phyloP scores from a whole-genome alignment of 2,888 invertebrate species.

The Drosophila histrio region DNA sequence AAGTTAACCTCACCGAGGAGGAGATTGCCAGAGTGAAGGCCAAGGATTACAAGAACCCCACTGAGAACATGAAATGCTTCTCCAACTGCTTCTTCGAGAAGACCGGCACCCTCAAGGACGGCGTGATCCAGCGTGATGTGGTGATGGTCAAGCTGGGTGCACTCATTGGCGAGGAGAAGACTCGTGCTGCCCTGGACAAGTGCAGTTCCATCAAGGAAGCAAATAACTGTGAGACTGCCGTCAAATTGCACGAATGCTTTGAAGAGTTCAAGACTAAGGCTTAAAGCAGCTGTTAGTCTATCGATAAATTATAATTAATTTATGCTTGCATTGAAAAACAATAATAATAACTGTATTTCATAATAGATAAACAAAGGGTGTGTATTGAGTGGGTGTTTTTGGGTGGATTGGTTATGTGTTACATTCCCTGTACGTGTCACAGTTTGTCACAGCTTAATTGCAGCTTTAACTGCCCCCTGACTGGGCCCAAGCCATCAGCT shows the following conservation, averaged over 20 bases:
- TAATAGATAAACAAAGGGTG: slow-evolving; percentile 45
- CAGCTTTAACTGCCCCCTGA: slow-evolving; percentile 56
- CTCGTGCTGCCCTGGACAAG: slow-evolving; percentile 53
- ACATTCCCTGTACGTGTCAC: slow-evolving; percentile 34
- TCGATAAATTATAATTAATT: slow-evolving; percentile 67
- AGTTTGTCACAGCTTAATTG: slow-evolving; percentile 71
- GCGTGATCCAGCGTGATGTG: slow-evolving; percentile 64
- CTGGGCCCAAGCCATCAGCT: slow-evolving; percentile 50
- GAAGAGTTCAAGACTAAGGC: slow-evolving; percentile 51
- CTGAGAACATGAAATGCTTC: slow-evolving; percentile 77
- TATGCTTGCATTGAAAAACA: slow-evolving; percentile 52
- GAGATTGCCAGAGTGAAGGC: slow-evolving; percentile 62
- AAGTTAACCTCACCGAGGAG: slow-evolving; percentile 61
- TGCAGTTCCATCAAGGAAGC: slow-evolving; percentile 62
- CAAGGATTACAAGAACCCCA: slow-evolving; percentile 63
- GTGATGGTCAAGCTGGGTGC: slow-evolving; percentile 56
- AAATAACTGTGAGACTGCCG: slow-evolving; percentile 76
- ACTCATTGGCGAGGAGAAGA: slow-evolving; percentile 73
- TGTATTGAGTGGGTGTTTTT: not conserved
- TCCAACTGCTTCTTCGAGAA: slow-evolving; percentile 81
- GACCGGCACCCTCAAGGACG: slow-evolving; percentile 71
- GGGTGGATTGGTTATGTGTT: not conserved
- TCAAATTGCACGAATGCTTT: slow-evolving; percentile 69
- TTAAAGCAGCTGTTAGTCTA: slow-evolving; percentile 39
- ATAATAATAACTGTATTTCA: slow-evolving; percentile 63